These are phyloP conservation scores for Flabesymbios commensalis DNA, from an alignment of 2,888 invertebrate genomes.

Conservation along the genomic window DNA sequence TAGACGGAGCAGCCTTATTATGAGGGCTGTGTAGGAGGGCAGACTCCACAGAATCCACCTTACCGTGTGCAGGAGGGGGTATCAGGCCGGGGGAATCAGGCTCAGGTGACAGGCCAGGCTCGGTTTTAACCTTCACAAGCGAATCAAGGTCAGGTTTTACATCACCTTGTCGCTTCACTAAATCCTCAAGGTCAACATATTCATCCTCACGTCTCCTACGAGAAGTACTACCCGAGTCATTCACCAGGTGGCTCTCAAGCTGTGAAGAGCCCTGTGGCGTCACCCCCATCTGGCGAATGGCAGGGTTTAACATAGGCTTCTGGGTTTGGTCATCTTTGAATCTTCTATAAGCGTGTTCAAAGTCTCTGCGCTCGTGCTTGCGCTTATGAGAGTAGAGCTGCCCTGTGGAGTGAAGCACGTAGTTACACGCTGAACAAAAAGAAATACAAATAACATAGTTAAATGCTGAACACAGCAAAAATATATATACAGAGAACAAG, in stretches of 20 bases:
- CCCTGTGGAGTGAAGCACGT: slow-evolving; percentile 93
- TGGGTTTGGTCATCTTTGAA: slow-evolving; percentile 63
- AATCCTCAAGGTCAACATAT: slow-evolving; percentile 22
- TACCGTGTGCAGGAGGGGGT: neutral
- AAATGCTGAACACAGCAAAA: too few relatives aligned
- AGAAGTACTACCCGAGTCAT: neutral
- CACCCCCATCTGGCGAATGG: neutral
- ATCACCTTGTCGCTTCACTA: neutral
- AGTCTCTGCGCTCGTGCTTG: slow-evolving; percentile 81
- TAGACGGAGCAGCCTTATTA: slow-evolving; percentile 1
- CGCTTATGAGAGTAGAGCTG: slow-evolving; percentile 97
- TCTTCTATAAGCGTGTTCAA: slow-evolving; percentile 81
- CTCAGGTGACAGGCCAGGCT: neutral
- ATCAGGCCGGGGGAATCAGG: neutral
- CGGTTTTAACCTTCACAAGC: neutral
- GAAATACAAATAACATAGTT: too few relatives aligned
- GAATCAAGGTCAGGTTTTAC: slow-evolving; percentile 23
- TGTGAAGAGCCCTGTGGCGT: neutral
- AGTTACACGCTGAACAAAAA: slow-evolving; percentile 71
- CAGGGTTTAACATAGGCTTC: neutral
- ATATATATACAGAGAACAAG: too few relatives aligned
- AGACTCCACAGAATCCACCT: neutral
- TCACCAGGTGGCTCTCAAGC: too few relatives aligned
- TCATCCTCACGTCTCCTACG: too few relatives aligned
- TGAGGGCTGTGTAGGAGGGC: neutral